A percentile compares a stretch with the other conserved stretches of the same genome.
Conservation (phyloP, 2,888 invertebrate genomes). For the Gryllus longicercus region DNA sequence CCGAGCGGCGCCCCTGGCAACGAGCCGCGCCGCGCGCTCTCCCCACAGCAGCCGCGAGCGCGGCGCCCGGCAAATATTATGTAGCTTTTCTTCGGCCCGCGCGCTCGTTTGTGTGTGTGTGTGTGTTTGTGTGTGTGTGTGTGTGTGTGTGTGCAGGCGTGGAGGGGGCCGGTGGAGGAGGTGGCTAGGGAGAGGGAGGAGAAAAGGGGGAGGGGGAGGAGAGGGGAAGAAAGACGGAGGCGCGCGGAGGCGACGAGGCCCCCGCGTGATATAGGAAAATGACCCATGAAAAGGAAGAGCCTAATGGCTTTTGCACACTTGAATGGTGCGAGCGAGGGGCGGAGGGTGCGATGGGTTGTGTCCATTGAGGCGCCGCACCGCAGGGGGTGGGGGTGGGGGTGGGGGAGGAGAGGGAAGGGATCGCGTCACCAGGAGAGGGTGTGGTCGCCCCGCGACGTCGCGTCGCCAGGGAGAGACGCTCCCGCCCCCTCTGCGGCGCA, state of each 20-base stretch:
- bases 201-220: neutral
- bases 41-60: neutral
- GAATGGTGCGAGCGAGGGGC: slow-evolving; percentile 2
- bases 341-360: slow-evolving; percentile 5
- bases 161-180: too few relatives aligned
- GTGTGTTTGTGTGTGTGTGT: too few relatives aligned
- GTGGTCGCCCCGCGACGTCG: neutral
- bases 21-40: neutral
- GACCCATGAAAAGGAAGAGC: slow-evolving; percentile 30
- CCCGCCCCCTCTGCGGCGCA: too few relatives aligned
- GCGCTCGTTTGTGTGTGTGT: neutral
- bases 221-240: neutral
- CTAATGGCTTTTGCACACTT: slow-evolving; percentile 17
- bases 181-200: neutral
- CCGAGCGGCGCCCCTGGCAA: too few relatives aligned
- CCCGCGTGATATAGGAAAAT: slow-evolving; percentile 28
- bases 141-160: too few relatives aligned
- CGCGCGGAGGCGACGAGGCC: neutral
- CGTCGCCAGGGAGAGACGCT: neutral
- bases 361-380: neutral
- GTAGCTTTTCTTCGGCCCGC: neutral
- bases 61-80: slow-evolving; percentile 6
- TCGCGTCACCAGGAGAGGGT: neutral
- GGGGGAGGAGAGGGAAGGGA: neutral
- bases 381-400: neutral